Evolutionary conservation across 2,888 invertebrate genomes (phyloP).

Genomic region (Podotricha telesiphe): DNA sequence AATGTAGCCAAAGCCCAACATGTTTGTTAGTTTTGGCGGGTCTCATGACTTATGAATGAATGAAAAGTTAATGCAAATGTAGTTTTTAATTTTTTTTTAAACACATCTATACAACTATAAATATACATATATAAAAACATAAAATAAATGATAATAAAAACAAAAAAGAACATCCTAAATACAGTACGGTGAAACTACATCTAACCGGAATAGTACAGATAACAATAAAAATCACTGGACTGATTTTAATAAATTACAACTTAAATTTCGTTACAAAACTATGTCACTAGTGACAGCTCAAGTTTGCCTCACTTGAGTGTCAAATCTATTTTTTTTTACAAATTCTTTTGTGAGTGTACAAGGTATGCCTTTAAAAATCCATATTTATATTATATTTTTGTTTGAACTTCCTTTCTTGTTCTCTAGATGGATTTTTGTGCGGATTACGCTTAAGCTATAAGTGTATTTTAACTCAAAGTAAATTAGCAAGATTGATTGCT

Average conservation of each 20-base stretch:
- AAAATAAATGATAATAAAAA: conserved; percentile 6
- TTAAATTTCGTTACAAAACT: not conserved
- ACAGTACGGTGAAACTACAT: conserved; percentile 17
- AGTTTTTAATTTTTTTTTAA: not conserved
- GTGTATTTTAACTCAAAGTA: not conserved
- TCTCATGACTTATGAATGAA: conserved; percentile 22
- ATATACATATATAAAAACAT: conserved; percentile 17
- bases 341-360: not conserved
- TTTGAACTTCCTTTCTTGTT: not conserved
- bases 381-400: not conserved
- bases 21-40: conserved; percentile 25
- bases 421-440: not conserved
- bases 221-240: not conserved
- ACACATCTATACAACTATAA: conserved; percentile 8
- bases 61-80: conserved; percentile 14
- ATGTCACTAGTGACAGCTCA: not conserved
- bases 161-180: conserved; percentile 12
- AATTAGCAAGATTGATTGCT: conserved; percentile 9
- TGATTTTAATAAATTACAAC: conserved; percentile 4
- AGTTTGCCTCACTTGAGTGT: not conserved
- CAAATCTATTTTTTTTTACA: not conserved
- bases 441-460: conserved; percentile 16
- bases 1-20: conserved; percentile 31
- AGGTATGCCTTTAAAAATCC: not conserved
- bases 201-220: conserved; percentile 8